A percentile compares a stretch with the other conserved stretches of the same genome.
phyloP scores from a whole-genome alignment of 2,888 invertebrate species.

The Pycnomerus fuliginosus region DNA sequence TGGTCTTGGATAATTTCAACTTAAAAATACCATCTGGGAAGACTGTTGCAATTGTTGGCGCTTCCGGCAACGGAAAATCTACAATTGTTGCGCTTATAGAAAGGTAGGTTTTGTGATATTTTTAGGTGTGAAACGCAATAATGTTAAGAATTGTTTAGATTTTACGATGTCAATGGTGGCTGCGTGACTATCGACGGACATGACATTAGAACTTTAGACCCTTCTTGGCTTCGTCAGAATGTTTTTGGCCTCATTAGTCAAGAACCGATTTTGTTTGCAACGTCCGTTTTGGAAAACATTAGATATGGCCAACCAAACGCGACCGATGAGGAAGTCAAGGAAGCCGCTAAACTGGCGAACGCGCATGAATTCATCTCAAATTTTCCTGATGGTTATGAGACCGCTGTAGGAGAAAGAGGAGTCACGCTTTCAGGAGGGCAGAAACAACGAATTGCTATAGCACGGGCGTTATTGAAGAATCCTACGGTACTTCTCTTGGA shows the following conservation, averaged over 20 bases:
- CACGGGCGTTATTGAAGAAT: slow-evolving; percentile 87
- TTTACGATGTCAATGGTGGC: slow-evolving; percentile 79
- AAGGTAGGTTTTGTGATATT: slow-evolving; percentile 55
- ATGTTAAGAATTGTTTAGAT: slow-evolving; percentile 54
- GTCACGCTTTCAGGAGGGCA: slow-evolving; percentile 93
- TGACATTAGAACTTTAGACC: slow-evolving; percentile 70
- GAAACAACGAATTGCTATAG: slow-evolving; percentile 93
- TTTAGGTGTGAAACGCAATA: slow-evolving; percentile 2
- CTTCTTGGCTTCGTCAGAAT: slow-evolving; percentile 81
- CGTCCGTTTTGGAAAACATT: slow-evolving; percentile 89
- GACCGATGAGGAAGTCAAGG: slow-evolving; percentile 64
- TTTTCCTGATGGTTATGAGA: slow-evolving; percentile 84
- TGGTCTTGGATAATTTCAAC: slow-evolving; percentile 79
- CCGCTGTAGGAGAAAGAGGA: slow-evolving; percentile 87
- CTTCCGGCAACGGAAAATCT: slow-evolving; percentile 94
- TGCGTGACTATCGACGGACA: slow-evolving; percentile 73
- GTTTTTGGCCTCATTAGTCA: slow-evolving; percentile 89
- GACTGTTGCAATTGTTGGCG: slow-evolving; percentile 89
- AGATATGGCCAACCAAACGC: slow-evolving; percentile 80
- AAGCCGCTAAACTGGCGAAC: slow-evolving; percentile 84
- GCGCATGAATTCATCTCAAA: slow-evolving; percentile 84
- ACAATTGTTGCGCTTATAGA: slow-evolving; percentile 88
- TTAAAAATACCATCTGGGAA: slow-evolving; percentile 82
- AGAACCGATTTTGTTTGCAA: slow-evolving; percentile 92
- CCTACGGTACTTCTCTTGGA: slow-evolving; percentile 87